Evolutionary conservation across 2,113 vertebrate species (phyloP).

Genomic region (Pyxicephalus adspersus): DNA sequence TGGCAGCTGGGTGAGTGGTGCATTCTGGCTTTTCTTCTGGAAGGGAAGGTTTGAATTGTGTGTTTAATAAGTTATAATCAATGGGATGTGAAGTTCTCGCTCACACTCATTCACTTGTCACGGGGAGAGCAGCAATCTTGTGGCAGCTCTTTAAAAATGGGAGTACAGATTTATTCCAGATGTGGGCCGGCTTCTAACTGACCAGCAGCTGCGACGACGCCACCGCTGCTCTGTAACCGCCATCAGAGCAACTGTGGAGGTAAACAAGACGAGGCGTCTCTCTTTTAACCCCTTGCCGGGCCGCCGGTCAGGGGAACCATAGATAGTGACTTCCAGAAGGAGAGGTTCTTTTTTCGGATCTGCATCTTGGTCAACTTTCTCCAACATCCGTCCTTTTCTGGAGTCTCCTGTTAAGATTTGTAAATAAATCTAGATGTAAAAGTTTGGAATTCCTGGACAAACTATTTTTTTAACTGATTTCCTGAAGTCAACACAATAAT

Average conservation of each 20-base stretch:
- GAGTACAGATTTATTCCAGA: constrained; percentile 39
- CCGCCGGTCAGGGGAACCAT: no score
- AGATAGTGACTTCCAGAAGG: no score
- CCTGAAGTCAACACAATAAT: no score
- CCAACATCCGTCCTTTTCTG: no score
- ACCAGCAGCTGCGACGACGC: constrained; percentile 2
- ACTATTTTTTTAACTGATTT: no score
- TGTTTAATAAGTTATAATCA: constrained; percentile 41
- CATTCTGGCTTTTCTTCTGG: constrained; percentile 20
- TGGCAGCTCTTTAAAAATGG: constrained; percentile 51
- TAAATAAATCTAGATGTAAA: no score
- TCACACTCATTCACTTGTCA: constrained; percentile 55
- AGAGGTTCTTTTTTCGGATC: no score
- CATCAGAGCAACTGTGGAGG: neutral
- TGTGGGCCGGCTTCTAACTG: constrained; percentile 43
- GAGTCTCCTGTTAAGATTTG: no score
- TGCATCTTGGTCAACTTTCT: no score
- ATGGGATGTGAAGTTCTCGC: constrained; percentile 45
- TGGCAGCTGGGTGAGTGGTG: constrained; percentile 5
- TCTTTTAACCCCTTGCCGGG: constrained; percentile 3
- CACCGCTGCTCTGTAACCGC: neutral
- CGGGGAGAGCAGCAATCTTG: constrained; percentile 38
- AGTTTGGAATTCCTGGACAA: no score
- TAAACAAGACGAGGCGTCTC: constrained; percentile 9
- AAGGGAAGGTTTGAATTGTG: constrained; percentile 13